Base-by-base conservation (phyloP, 2,113 vertebrate genomes). In the Syngnathus typhle region DNA sequence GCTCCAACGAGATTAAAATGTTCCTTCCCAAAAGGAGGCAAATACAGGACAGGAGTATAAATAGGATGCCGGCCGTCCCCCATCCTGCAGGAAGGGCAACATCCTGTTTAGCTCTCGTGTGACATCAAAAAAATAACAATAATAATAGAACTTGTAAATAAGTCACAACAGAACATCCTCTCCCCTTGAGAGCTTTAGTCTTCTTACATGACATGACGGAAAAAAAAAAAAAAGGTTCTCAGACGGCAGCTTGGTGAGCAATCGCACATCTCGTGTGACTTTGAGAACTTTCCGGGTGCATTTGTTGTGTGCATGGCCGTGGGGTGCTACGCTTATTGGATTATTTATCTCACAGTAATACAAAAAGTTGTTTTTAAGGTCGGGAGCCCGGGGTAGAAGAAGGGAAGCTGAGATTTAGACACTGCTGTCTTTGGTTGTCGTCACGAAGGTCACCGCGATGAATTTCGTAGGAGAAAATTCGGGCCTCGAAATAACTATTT, bases 341-440 rank as follows among this genome's bases (percentile, higher is more conserved):
- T 78, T 81, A 72, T 67, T 66, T 52, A 70, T 76, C 71, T 68
- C 44, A 21, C 19, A 69, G 77, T 75, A 68, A 72, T n/a, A 73
- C n/a, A 46, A 77, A 51, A 83, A 58, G 54, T 46, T 56, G 76
- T 60, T 80, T 75, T 84, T 84, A 80, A 80, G 75, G 76, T 81
- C 73, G 74, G 63, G 60, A 68, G 60, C 74, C 60, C 0, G 1
- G 23, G 65, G 64, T 32, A 37, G 44, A 16, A 39, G 56, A 46
- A 69, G 54, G 36, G 65, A 76, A 64, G n/a, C 21, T 41, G 60
- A 15, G 61, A 61, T 67, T 66, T 67, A 56, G 73, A 71, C 27
- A 16, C 2, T 61, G 44, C 73, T 80, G 82, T 82, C 73, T 75
- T 41, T 74, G 3, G 27, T 81, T 62, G 74, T 68, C 51, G 65